A percentile compares a stretch with the other conserved stretches of the same genome.
Conservation (phyloP, 2,888 invertebrate genomes). For the Megastigmus dorsalis region DNA sequence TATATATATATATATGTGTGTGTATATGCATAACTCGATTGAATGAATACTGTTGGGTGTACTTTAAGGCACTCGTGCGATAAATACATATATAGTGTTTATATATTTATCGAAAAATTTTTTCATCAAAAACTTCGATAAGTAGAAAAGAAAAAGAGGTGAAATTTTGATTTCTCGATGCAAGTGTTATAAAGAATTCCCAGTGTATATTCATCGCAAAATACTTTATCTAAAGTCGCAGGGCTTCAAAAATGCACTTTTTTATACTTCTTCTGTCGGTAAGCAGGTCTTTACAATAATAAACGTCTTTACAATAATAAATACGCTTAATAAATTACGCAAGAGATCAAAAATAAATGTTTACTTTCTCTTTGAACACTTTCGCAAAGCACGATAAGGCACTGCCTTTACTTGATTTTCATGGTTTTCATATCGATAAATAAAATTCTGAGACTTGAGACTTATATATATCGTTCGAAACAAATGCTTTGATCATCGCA, state of each 20-base stretch:
- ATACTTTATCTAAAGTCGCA: slow-evolving; percentile 19
- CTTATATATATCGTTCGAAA: slow-evolving; percentile 25
- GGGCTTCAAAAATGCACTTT: slow-evolving; percentile 29
- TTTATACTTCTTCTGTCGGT: slow-evolving; percentile 28
- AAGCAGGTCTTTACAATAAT: slow-evolving; percentile 30
- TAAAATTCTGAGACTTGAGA: slow-evolving; percentile 34
- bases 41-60: slow-evolving; percentile 63
- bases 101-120: slow-evolving; percentile 16
- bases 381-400: slow-evolving; percentile 47
- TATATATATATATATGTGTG: slow-evolving; percentile 55
- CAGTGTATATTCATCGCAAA: slow-evolving; percentile 42
- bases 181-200: slow-evolving; percentile 13
- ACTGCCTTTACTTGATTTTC: slow-evolving; percentile 35
- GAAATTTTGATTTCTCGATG: slow-evolving; percentile 39
- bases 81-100: slow-evolving; percentile 61
- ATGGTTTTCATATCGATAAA: slow-evolving; percentile 6
- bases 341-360: slow-evolving; percentile 53
- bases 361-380: slow-evolving; percentile 51
- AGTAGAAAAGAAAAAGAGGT: slow-evolving; percentile 33
- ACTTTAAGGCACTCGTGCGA: slow-evolving; percentile 72
- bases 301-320: too few relatives aligned
- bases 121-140: slow-evolving; percentile 37
- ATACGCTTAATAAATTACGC: slow-evolving; percentile 48
- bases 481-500: slow-evolving; percentile 29
- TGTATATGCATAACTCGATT: slow-evolving; percentile 51